Conservation (phyloP, 2,888 invertebrate species). For the Escarpia spicata region DNA sequence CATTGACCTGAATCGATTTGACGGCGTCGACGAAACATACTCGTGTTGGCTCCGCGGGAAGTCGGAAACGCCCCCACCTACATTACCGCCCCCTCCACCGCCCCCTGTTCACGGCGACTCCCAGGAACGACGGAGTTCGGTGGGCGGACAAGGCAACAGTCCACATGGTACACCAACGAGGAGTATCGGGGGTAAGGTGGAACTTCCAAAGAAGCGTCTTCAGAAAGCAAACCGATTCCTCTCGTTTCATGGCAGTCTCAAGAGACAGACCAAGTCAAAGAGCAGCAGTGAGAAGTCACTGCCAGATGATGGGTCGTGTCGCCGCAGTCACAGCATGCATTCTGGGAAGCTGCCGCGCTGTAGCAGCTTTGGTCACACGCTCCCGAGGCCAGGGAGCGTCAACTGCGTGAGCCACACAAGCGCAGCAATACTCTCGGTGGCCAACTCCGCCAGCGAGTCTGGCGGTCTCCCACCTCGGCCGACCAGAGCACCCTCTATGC, state of each 20-base stretch:
- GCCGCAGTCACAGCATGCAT: neutral
- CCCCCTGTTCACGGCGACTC: neutral
- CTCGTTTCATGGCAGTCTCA: neutral
- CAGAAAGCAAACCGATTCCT: neutral
- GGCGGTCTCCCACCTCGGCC: neutral
- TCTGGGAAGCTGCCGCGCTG: conserved; percentile 10
- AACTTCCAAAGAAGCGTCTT: conserved; percentile 4
- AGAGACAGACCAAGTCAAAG: neutral
- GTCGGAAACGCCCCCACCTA: neutral
- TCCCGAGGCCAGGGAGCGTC: neutral
- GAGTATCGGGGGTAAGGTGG: neutral
- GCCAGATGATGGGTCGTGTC: neutral
- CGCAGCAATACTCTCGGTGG: neutral
- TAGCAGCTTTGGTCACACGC: neutral
- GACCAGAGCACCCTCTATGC: neutral
- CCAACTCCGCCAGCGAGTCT: neutral
- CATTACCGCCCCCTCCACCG: neutral
- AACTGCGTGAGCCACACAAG: neutral
- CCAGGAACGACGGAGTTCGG: neutral
- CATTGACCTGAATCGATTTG: conserved; percentile 37
- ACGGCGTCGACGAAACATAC: conserved; percentile 33
- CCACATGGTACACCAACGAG: neutral
- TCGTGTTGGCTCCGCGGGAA: conserved; percentile 24
- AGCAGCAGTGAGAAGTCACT: neutral
- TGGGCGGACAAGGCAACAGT: neutral